These are phyloP conservation scores for Festucalex cinctus DNA, from an alignment of 2,113 vertebrate genomes.

Conservation along the genomic window DNA sequence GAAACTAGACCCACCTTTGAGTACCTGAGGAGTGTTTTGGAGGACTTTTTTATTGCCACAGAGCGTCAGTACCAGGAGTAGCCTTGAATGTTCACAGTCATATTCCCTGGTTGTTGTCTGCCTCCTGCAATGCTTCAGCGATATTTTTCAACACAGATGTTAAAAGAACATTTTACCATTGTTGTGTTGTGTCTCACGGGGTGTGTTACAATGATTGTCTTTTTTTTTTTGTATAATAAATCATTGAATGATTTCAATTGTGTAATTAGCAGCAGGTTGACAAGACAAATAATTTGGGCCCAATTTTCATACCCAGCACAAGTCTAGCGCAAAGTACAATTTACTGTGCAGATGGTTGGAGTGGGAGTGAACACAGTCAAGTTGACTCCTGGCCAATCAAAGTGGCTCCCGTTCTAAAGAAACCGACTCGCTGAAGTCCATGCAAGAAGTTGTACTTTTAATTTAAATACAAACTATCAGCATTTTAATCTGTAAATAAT, in stretches of 20 bases:
- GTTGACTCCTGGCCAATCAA: too few species aligned
- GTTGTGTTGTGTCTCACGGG: conserved; percentile 1
- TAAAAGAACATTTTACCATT: conserved; percentile 16
- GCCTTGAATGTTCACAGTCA: conserved; percentile 46
- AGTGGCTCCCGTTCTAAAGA: too few species aligned
- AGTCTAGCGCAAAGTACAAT: too few species aligned
- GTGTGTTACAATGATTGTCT: background rate
- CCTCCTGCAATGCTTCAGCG: conserved; percentile 11
- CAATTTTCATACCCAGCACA: too few species aligned
- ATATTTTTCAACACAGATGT: conserved; percentile 14
- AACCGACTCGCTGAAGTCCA: too few species aligned
- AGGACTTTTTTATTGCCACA: conserved; percentile 93
- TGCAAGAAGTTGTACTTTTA: too few species aligned
- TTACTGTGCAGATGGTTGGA: too few species aligned
- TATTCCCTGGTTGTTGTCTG: conserved; percentile 16
- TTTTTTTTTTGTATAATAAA: background rate
- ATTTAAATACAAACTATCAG: too few species aligned
- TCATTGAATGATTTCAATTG: background rate
- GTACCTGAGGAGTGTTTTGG: conserved; percentile 85
- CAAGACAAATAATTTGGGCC: background rate
- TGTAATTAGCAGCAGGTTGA: background rate
- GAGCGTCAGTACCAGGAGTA: conserved; percentile 94
- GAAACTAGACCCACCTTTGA: conserved; percentile 94
- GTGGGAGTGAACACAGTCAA: too few species aligned
- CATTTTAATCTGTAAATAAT: too few species aligned